These are phyloP conservation scores for Bombus waltoni DNA, from an alignment of 1,140 invertebrate genomes.

Conservation along the genomic window DNA sequence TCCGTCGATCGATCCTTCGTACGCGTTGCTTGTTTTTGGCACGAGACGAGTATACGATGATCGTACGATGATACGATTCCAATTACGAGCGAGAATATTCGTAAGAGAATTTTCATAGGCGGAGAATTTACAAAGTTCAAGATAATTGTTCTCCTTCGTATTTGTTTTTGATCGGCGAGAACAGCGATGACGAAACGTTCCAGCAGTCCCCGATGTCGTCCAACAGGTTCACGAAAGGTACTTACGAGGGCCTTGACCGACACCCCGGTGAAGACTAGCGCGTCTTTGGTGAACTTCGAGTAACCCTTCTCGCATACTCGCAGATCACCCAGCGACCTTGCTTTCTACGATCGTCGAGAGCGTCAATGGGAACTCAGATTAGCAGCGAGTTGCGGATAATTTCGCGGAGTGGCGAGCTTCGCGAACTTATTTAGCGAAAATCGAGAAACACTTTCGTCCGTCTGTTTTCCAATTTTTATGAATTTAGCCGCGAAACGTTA, in stretches of 20 bases:
- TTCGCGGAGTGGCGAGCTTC: slow-evolving; percentile 46
- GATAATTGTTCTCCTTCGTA: too few relatives aligned
- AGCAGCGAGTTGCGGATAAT: slow-evolving; percentile 46
- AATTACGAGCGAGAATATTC: too few relatives aligned
- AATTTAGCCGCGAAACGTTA: too few relatives aligned
- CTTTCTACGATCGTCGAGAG: slow-evolving; percentile 74
- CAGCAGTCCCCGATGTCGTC: slow-evolving; percentile 44
- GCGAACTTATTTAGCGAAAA: neutral
- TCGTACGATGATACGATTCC: too few relatives aligned
- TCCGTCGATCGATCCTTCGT: neutral
- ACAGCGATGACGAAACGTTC: neutral
- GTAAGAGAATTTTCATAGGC: too few relatives aligned
- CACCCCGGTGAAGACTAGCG: slow-evolving; percentile 82
- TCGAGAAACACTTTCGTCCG: too few relatives aligned
- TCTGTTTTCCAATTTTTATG: too few relatives aligned
- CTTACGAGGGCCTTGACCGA: slow-evolving; percentile 85
- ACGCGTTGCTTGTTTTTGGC: too few relatives aligned
- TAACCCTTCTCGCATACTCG: slow-evolving; percentile 74
- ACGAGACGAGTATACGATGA: too few relatives aligned
- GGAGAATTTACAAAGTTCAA: too few relatives aligned
- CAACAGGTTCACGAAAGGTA: slow-evolving; percentile 65
- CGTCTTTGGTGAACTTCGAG: slow-evolving; percentile 77
- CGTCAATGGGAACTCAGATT: slow-evolving; percentile 61
- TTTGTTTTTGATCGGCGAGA: neutral
- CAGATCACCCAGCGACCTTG: slow-evolving; percentile 81